A percentile compares a stretch with the other conserved stretches of the same genome.
Conservation (phyloP, 2,888 invertebrate genomes). For the Cataglyphis livida region DNA sequence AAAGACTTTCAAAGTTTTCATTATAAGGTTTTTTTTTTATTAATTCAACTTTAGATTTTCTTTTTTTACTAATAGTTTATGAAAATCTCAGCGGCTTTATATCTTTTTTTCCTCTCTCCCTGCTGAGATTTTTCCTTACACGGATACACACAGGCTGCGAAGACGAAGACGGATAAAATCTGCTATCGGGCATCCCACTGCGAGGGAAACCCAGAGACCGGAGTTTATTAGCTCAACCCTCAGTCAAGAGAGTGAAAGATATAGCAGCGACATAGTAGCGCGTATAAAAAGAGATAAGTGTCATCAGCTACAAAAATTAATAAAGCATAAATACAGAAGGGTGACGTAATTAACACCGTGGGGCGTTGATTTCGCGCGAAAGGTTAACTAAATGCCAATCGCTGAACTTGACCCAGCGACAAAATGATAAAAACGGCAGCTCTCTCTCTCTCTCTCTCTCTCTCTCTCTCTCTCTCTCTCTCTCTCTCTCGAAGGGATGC, state of each 20-base stretch:
- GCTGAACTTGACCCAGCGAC: constrained; percentile 1
- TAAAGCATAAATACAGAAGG: constrained; percentile 30
- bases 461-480: neutral
- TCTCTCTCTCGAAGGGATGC: neutral
- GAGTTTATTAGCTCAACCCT: constrained; percentile 81
- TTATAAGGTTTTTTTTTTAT: neutral
- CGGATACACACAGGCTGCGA: constrained; percentile 43
- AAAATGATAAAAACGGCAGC: constrained; percentile 8
- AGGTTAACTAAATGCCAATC: constrained; percentile 46
- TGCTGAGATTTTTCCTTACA: neutral
- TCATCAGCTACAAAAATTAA: constrained; percentile 38
- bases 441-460: neutral
- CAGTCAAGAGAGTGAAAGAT: constrained; percentile 54
- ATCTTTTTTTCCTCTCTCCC: neutral
- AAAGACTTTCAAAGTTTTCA: neutral
- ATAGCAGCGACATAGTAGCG: constrained; percentile 55
- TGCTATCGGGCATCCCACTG: constrained; percentile 75
- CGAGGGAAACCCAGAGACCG: constrained; percentile 74
- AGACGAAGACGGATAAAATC: constrained; percentile 68
- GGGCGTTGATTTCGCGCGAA: constrained; percentile 40
- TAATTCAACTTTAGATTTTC: neutral
- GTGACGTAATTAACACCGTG: constrained; percentile 14
- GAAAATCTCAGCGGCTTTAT: neutral
- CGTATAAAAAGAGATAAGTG: constrained; percentile 43
- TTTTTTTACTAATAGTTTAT: neutral